Percentiles rank a stretch among this genome's conserved stretches.
phyloP scores from a whole-genome alignment of 2,113 vertebrate genomes.

The Brachypodius melanocephalos region DNA sequence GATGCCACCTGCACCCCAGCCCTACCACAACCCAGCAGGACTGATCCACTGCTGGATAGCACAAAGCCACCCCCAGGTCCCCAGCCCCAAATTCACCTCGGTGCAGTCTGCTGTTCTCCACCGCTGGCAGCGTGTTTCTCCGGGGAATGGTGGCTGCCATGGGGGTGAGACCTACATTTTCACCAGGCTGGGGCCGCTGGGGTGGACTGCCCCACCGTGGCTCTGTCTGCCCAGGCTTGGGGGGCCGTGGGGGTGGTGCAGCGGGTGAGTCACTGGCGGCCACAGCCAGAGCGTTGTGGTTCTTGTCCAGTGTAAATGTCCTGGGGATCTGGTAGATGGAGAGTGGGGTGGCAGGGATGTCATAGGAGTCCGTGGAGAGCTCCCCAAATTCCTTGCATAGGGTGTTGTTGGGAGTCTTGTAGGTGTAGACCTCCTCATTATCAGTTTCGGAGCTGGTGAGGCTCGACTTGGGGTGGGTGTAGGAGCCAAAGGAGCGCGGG shows the following conservation, averaged over 20 bases:
- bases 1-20: neutral
- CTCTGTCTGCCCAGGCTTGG: constrained; percentile 87
- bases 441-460: constrained; percentile 83
- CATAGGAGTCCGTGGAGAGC: constrained; percentile 86
- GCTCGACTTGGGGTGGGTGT: constrained; percentile 74
- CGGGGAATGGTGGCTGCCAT: constrained; percentile 85
- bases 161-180: constrained; percentile 68
- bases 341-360: constrained; percentile 82
- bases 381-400: constrained; percentile 84
- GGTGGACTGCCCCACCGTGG: constrained; percentile 87
- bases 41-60: neutral
- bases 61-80: neutral
- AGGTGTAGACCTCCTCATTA: constrained; percentile 89
- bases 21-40: neutral
- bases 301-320: constrained; percentile 91
- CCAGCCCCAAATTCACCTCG: constrained; percentile 79
- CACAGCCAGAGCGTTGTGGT: constrained; percentile 88
- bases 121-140: constrained; percentile 92
- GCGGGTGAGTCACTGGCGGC: constrained; percentile 76
- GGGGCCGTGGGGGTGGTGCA: constrained; percentile 87
- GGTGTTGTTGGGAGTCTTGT: constrained; percentile 90
- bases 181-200: constrained; percentile 76
- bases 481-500: constrained; percentile 82
- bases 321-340: constrained; percentile 94
- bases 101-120: constrained; percentile 92